phyloP scores from a whole-genome alignment of 2,888 invertebrate genomes.

The Nowickia ferox region DNA sequence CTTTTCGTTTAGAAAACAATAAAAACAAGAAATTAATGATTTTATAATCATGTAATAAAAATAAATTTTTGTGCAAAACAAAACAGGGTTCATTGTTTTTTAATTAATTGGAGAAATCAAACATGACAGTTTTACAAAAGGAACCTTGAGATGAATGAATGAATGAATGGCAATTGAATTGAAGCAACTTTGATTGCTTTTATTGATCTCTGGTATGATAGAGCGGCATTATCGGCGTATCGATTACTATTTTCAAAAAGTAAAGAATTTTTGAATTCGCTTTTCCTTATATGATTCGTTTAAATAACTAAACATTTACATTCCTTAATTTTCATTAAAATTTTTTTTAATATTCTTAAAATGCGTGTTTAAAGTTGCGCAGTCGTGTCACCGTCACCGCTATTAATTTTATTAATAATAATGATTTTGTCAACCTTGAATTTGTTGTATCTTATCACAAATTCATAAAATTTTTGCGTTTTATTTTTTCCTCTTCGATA shows the following conservation, averaged over 20 bases:
- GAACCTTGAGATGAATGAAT: slow-evolving; percentile 43
- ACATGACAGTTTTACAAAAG: slow-evolving; percentile 31
- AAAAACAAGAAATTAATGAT: slow-evolving; percentile 7
- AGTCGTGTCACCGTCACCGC: slow-evolving; percentile 7
- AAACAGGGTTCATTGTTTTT: slow-evolving; percentile 60
- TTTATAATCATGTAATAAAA: slow-evolving; percentile 51
- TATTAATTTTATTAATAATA: slow-evolving; percentile 20
- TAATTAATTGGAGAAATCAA: slow-evolving; percentile 27
- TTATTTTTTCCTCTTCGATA: neutral
- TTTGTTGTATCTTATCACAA: slow-evolving; percentile 34
- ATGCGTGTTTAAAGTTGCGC: slow-evolving; percentile 9
- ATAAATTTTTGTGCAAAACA: slow-evolving; percentile 13
- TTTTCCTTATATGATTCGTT: slow-evolving; percentile 13
- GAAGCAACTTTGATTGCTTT: slow-evolving; percentile 11
- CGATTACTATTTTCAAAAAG: neutral
- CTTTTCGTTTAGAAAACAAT: slow-evolving; percentile 3
- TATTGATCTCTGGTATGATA: neutral
- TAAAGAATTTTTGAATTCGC: slow-evolving; percentile 7
- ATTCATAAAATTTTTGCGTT: slow-evolving; percentile 7
- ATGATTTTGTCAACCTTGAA: slow-evolving; percentile 34
- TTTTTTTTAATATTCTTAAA: neutral
- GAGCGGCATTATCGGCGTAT: neutral
- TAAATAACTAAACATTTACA: slow-evolving; percentile 7
- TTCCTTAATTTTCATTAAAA: neutral
- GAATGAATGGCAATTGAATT: neutral